Base-by-base conservation (phyloP, 2,113 vertebrate genomes). In the Thalassoma bifasciatum region DNA sequence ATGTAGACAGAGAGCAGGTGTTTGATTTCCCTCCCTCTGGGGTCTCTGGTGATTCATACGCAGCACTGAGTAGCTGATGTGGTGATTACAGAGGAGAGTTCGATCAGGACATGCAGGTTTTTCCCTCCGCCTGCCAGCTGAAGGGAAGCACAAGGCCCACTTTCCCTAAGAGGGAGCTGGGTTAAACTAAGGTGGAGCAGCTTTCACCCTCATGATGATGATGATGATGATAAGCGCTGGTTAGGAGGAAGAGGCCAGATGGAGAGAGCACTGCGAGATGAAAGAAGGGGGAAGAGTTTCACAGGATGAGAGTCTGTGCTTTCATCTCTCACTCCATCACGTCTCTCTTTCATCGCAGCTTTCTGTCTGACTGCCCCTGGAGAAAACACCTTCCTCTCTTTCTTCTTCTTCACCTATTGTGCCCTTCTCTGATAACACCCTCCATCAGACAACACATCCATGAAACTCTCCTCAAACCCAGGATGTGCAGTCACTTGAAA, bases 21-120 rank as follows among this genome's bases (percentile, higher is more conserved):
- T 56, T 69, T 63, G 3, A 49, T 56, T 40, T 34, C 47, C 24
- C 50, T 34, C 47, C 24, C 46, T 51, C 17, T 9, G 2, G 4
- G 38, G 26, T 73, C 70, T 23, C 52, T 23, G 22, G 11, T 50
- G 51, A 64, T 26, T 49, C 60, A 13, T 24, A 24, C 1, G 0
- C 10, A 37, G 37, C 0, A 10, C 4, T 40, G 51, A 57, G 50
- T 70, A 57, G 22, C 42, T 64, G 75, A 69, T 69, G 59, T 17
- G 40, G 56, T 60, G 58, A 69, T 70, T 70, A 70, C 52, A 57
- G 51, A 4, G 23, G 51, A 23, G 36, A 24, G 37, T 47, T 30
- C 30, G 60, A 46, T 36, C 42, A 37, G 38, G 26, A 67, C 54
- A 53, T 38, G 42, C 16, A 59, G 72, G 49, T 62, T 40, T 49